phyloP scores from a whole-genome alignment of 2,888 invertebrate genomes.

The Coenonympha glycerion region DNA sequence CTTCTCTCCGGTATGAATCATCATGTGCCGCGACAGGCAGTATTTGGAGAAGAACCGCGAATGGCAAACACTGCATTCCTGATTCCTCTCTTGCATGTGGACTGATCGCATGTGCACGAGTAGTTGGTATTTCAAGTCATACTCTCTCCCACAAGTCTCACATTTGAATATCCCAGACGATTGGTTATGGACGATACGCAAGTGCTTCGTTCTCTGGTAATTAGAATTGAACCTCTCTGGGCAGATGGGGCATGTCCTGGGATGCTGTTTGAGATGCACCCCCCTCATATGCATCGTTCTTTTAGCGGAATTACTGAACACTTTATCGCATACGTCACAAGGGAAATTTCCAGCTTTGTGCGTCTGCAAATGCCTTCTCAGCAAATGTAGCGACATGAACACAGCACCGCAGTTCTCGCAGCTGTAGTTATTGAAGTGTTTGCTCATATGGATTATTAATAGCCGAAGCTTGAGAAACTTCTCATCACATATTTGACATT shows the following conservation, averaged over 20 bases:
- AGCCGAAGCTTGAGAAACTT: constrained; percentile 46
- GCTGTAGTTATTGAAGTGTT: constrained; percentile 58
- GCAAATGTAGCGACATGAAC: constrained; percentile 45
- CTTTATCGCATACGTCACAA: constrained; percentile 57
- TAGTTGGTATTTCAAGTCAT: constrained; percentile 55
- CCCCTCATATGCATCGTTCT: constrained; percentile 46
- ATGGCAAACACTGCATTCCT: constrained; percentile 51
- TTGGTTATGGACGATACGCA: constrained; percentile 53
- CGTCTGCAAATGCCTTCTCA: constrained; percentile 48
- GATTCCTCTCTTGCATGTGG: constrained; percentile 57
- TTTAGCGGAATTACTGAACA: constrained; percentile 52
- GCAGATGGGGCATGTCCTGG: constrained; percentile 54
- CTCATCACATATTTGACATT: constrained; percentile 55
- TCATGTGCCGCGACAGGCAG: constrained; percentile 65
- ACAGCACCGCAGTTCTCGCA: constrained; percentile 59
- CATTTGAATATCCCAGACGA: constrained; percentile 44
- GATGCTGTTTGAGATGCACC: constrained; percentile 51
- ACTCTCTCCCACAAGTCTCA: constrained; percentile 53
- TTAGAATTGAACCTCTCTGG: constrained; percentile 57
- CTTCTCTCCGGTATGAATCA: constrained; percentile 68
- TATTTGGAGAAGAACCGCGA: constrained; percentile 57
- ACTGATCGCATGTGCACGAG: constrained; percentile 53
- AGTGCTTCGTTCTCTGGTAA: constrained; percentile 56
- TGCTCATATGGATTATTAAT: constrained; percentile 59
- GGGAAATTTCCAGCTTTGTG: constrained; percentile 53